Conservation (phyloP, 2,888 invertebrate genomes). For the Apocheima hispidaria region DNA sequence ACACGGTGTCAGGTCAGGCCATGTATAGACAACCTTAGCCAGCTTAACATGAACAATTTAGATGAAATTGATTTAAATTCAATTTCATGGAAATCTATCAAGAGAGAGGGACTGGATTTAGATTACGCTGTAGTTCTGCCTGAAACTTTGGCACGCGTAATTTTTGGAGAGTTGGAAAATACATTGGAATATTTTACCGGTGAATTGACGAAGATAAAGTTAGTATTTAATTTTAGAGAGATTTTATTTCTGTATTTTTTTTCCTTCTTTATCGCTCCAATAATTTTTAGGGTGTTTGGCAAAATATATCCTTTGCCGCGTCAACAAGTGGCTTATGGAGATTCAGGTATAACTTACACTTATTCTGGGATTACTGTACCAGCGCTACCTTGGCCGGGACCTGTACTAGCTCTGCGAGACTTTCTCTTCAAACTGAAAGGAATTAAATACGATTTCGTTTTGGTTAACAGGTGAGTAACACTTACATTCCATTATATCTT, state of each 20-base stretch:
- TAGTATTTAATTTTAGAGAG: slow-evolving; percentile 40
- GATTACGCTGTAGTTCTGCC: slow-evolving; percentile 84
- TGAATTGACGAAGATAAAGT: slow-evolving; percentile 86
- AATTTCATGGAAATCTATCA: slow-evolving; percentile 70
- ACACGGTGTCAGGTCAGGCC: too few species aligned
- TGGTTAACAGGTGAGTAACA: slow-evolving; percentile 88
- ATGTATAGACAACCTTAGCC: too few species aligned
- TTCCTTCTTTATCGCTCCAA: too few species aligned
- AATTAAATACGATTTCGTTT: slow-evolving; percentile 87
- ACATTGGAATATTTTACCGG: slow-evolving; percentile 87
- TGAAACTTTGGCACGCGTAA: slow-evolving; percentile 69
- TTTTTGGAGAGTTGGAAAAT: slow-evolving; percentile 84
- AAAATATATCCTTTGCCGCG: slow-evolving; percentile 89
- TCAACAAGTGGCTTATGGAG: slow-evolving; percentile 90
- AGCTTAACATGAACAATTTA: slow-evolving; percentile 52
- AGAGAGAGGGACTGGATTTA: slow-evolving; percentile 84
- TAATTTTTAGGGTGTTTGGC: slow-evolving; percentile 87
- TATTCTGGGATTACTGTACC: slow-evolving; percentile 89
- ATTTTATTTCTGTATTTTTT: too few species aligned
- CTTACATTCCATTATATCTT: not conserved
- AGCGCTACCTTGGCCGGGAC: slow-evolving; percentile 87
- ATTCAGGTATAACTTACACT: slow-evolving; percentile 87
- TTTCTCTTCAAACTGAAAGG: slow-evolving; percentile 81
- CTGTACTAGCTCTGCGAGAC: slow-evolving; percentile 81
- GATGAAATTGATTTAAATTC: slow-evolving; percentile 53